A percentile compares a stretch with the other conserved stretches of the same genome.
Conservation (phyloP, 1,140 invertebrate species). For the Epicauta chinensis region DNA sequence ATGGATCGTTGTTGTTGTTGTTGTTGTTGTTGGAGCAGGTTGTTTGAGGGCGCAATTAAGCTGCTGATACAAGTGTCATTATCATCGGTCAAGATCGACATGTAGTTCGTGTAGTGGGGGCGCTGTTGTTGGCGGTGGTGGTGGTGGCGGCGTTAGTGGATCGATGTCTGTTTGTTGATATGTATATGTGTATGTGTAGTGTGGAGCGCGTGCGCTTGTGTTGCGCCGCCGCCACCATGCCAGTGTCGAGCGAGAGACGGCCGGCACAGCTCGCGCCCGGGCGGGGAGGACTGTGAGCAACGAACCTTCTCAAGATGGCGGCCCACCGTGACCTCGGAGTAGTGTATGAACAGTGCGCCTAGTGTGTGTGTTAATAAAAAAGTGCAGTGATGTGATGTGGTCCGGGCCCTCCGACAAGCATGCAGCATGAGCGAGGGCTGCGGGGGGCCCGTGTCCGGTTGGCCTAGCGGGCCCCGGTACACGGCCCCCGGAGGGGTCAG, state of each 20-base stretch:
- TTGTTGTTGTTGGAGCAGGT: too few species aligned
- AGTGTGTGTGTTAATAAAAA: conserved; percentile 18
- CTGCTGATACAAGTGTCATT: too few species aligned
- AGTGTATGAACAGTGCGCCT: conserved; percentile 14
- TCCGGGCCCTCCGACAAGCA: conserved; percentile 29
- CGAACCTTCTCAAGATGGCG: conserved; percentile 40
- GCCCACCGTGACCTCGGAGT: conserved; percentile 29
- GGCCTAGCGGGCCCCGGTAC: conserved; percentile 40
- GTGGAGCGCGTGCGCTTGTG: conserved; percentile 23
- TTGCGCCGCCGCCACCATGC: conserved; percentile 22
- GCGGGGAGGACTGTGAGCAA: conserved; percentile 40
- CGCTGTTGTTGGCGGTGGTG: too few species aligned
- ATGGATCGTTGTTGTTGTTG: too few species aligned
- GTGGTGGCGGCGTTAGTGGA: conserved; percentile 16
- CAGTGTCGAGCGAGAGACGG: conserved; percentile 38
- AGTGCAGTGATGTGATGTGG: conserved; percentile 31
- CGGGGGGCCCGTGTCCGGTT: conserved; percentile 37
- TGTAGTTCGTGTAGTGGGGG: too few species aligned
- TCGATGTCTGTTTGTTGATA: conserved; percentile 5
- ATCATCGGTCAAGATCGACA: too few species aligned
- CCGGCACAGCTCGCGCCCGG: conserved; percentile 41
- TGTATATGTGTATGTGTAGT: too few species aligned
- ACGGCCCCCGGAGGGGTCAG: conserved; percentile 37
- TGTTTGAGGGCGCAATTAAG: too few species aligned
- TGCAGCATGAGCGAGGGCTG: conserved; percentile 42